phyloP scores from a whole-genome alignment of 1,140 invertebrate genomes.

The Spodoptera frugiperda region DNA sequence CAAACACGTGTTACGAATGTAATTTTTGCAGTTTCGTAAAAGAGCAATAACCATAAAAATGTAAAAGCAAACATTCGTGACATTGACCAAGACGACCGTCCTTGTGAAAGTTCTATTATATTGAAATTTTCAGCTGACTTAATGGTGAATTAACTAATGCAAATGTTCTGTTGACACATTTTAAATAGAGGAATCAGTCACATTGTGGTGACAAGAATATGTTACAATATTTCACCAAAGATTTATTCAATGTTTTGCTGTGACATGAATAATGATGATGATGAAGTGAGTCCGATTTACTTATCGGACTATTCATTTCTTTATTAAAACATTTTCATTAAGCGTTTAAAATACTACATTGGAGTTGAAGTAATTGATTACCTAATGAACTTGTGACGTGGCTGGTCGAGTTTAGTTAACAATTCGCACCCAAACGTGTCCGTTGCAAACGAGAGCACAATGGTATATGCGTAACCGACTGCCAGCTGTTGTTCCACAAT shows the following conservation, averaged over 20 bases:
- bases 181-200: background rate
- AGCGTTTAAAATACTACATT: background rate
- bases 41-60: slow-evolving; percentile 54
- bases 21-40: slow-evolving; percentile 52
- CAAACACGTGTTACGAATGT: slow-evolving; percentile 25
- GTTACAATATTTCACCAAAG: background rate
- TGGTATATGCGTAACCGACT: slow-evolving; percentile 69
- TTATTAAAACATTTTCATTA: background rate
- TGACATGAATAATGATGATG: background rate
- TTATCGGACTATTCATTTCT: no score
- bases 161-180: slow-evolving; percentile 12
- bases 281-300: no score
- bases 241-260: background rate
- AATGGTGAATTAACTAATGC: slow-evolving; percentile 15
- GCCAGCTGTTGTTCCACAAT: slow-evolving; percentile 76
- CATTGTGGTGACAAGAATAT: background rate
- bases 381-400: background rate
- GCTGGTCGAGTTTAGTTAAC: slow-evolving; percentile 44
- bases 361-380: background rate
- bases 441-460: slow-evolving; percentile 73
- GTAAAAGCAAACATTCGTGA: slow-evolving; percentile 62
- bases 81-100: slow-evolving; percentile 68
- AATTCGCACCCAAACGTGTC: slow-evolving; percentile 55
- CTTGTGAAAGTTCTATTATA: slow-evolving; percentile 53
- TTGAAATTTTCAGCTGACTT: slow-evolving; percentile 5